Percentiles rank a stretch among this genome's conserved stretches.
phyloP scores from a whole-genome alignment of 2,888 invertebrate genomes.

The Rapana venosa region DNA sequence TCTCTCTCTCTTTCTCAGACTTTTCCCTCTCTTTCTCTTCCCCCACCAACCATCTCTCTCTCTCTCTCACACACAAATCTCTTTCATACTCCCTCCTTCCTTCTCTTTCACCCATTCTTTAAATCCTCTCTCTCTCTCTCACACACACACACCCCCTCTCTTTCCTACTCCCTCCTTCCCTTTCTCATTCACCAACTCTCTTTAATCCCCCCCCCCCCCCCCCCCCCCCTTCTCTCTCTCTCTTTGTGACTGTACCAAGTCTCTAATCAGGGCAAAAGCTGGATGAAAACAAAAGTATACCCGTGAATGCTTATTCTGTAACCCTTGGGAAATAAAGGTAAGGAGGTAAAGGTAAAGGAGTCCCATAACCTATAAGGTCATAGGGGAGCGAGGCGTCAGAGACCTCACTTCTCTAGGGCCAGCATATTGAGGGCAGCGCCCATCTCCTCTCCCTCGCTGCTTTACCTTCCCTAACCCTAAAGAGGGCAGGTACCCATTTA shows the following conservation, averaged over 20 bases:
- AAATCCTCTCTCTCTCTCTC: neutral
- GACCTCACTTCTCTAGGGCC: too few relatives aligned
- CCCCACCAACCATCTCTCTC: neutral
- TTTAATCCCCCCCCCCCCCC: neutral
- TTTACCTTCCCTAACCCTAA: too few relatives aligned
- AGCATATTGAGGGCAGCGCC: too few relatives aligned
- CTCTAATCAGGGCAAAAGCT: neutral
- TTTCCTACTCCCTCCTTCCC: neutral
- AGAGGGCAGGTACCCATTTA: too few relatives aligned
- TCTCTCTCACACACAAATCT: neutral
- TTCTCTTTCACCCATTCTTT: neutral
- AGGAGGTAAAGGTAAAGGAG: too few relatives aligned
- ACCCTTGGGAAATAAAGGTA: too few relatives aligned
- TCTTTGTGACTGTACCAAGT: neutral
- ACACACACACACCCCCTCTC: neutral
- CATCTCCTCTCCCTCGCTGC: too few relatives aligned
- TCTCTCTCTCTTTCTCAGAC: neutral
- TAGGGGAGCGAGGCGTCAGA: too few relatives aligned
- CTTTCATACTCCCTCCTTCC: neutral
- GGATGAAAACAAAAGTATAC: neutral
- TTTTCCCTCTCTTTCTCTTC: neutral
- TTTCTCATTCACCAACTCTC: neutral
- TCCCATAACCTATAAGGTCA: too few relatives aligned
- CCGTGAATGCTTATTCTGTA: neutral
- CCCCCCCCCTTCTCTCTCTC: neutral